phyloP scores from a whole-genome alignment of 2,113 vertebrate species.

The Proteles cristata region DNA sequence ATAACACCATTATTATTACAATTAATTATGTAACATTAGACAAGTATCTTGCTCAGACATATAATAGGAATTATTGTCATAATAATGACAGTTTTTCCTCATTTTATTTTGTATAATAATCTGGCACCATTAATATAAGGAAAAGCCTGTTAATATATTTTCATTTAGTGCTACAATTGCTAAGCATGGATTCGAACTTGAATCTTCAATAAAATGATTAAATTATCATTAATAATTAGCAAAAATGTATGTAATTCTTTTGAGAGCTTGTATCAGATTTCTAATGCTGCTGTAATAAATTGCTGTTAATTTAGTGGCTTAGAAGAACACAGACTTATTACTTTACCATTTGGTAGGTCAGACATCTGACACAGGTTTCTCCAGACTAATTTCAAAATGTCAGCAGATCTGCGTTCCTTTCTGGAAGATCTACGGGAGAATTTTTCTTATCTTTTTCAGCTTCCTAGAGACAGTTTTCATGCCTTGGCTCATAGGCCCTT shows the following conservation, averaged over 20 bases:
- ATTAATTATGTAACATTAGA: constrained; percentile 1
- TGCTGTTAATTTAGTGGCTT: not conserved
- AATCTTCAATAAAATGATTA: not conserved
- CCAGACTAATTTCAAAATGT: not conserved
- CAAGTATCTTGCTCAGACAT: not conserved
- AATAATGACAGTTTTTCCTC: accelerated
- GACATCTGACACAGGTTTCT: not conserved
- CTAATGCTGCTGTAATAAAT: not conserved
- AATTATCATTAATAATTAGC: not conserved
- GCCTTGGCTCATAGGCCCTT: not conserved
- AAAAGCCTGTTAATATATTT: not conserved
- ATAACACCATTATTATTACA: not conserved
- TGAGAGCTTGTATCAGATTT: not conserved
- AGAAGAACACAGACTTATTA: not conserved
- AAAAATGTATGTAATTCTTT: not conserved
- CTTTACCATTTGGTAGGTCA: not conserved
- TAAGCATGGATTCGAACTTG: not conserved
- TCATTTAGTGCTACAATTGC: not conserved
- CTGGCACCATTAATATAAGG: not conserved
- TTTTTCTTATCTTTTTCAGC: not conserved
- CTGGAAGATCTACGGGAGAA: not conserved
- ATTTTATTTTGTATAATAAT: not conserved
- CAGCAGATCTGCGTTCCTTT: not conserved
- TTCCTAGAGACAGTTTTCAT: not conserved
- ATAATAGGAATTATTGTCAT: not conserved